A percentile compares a stretch with the other conserved stretches of the same genome.
These are phyloP conservation scores for Agrochola lota DNA, from an alignment of 2,888 invertebrate genomes.

Conservation along the genomic window DNA sequence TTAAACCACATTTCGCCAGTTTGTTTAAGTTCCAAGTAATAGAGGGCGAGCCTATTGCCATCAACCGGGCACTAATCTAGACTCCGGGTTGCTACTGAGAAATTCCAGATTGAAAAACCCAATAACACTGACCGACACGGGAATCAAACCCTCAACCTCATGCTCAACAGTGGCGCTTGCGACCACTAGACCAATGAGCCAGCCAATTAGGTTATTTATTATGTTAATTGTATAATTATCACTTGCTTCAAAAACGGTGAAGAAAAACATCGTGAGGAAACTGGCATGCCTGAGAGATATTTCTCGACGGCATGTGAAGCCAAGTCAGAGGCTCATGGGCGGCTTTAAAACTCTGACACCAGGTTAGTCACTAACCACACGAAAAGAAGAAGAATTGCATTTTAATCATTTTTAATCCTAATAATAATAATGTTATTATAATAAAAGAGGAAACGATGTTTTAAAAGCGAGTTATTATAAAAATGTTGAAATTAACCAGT, in stretches of 20 bases:
- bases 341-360: no score
- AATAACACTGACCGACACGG: not conserved
- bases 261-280: no score
- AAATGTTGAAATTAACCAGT: not conserved
- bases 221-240: no score
- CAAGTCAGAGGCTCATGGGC: no score
- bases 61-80: not conserved
- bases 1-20: no score
- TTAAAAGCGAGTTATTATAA: not conserved
- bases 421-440: no score
- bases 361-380: no score
- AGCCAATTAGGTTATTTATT: not conserved
- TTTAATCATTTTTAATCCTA: not conserved
- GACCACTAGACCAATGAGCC: not conserved
- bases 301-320: no score
- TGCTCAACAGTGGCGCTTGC: no score
- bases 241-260: no score
- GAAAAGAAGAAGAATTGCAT: not conserved
- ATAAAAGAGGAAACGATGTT: no score
- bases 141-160: not conserved
- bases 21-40: not conserved
- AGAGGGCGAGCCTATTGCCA: not conserved
- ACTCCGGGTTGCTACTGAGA: not conserved
- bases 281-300: no score
- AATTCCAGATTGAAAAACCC: not conserved